These are phyloP conservation scores for Ochropleura plecta DNA, from an alignment of 2,888 invertebrate species.

Conservation along the genomic window DNA sequence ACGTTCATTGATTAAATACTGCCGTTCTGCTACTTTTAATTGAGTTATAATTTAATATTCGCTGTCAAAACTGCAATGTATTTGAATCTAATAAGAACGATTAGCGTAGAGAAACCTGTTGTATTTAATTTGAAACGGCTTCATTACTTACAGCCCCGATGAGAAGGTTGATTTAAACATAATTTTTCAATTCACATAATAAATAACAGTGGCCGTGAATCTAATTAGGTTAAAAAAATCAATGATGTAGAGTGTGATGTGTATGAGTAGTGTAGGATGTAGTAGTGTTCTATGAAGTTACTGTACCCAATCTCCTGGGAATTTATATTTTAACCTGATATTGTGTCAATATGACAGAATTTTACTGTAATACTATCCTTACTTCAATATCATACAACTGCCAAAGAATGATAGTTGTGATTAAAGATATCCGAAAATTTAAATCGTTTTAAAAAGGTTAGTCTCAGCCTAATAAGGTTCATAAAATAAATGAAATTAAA, in stretches of 20 bases:
- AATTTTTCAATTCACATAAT: conserved; percentile 19
- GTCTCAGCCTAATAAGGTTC: conserved; percentile 17
- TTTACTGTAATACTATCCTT: not conserved
- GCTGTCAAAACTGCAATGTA: conserved; percentile 11
- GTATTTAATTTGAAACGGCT: not conserved
- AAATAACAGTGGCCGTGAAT: conserved; percentile 20
- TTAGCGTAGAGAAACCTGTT: not conserved
- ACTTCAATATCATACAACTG: not conserved
- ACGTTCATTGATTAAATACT: conserved; percentile 50
- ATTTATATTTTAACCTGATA: not conserved
- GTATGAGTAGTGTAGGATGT: not conserved
- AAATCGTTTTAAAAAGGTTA: not conserved
- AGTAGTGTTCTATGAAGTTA: not conserved
- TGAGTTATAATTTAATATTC: conserved; percentile 14
- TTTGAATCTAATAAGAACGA: conserved; percentile 1
- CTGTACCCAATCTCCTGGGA: not conserved
- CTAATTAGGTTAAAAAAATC: conserved; percentile 7
- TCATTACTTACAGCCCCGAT: conserved; percentile 1
- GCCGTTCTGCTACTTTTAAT: conserved; percentile 12
- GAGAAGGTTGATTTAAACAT: conserved; percentile 1
- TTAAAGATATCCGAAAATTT: not conserved
- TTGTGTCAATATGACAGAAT: not conserved
- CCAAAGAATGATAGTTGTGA: not conserved
- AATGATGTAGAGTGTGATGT: too few species aligned
- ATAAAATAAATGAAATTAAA: conserved; percentile 30